A percentile compares a stretch with the other conserved stretches of the same genome.
Evolutionary conservation across 2,797 vertebrate species (phyloP).

Genomic region (Protosalanx chinensis): DNA sequence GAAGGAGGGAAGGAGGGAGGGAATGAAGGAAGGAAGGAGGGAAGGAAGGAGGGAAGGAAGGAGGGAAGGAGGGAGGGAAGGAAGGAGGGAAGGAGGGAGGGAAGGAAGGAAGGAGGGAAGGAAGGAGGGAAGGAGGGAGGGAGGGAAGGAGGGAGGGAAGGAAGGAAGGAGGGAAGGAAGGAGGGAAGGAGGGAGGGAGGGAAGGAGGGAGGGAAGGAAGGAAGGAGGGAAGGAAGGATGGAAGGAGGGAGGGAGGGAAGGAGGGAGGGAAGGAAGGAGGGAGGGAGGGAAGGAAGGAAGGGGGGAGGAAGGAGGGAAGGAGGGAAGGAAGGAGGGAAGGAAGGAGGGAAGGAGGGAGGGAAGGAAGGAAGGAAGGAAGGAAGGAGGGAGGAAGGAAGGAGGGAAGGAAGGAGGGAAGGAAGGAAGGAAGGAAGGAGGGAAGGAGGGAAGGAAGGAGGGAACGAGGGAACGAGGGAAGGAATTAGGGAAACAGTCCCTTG

Average conservation of each 20-base stretch:
- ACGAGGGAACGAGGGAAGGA: constrained; percentile 8
- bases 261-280: background rate
- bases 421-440: constrained; percentile 3
- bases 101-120: constrained; percentile 13
- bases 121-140: constrained; percentile 6
- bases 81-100: background rate
- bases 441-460: constrained; percentile 5
- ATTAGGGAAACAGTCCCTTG: constrained; percentile 7
- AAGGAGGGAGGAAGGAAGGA: constrained; percentile 1
- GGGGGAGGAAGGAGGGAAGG: constrained; percentile 15
- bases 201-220: background rate
- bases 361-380: constrained; percentile 10
- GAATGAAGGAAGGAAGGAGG: constrained; percentile 11
- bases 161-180: background rate
- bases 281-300: constrained; percentile 1
- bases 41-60: background rate
- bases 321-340: background rate
- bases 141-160: background rate
- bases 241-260: constrained; percentile 9
- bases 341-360: background rate
- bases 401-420: background rate
- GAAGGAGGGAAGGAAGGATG: background rate
- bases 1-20: background rate
- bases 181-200: constrained; percentile 12
- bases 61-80: constrained; percentile 6